These are phyloP conservation scores for Mamestra brassicae DNA, from an alignment of 2,888 invertebrate genomes.

Conservation along the genomic window DNA sequence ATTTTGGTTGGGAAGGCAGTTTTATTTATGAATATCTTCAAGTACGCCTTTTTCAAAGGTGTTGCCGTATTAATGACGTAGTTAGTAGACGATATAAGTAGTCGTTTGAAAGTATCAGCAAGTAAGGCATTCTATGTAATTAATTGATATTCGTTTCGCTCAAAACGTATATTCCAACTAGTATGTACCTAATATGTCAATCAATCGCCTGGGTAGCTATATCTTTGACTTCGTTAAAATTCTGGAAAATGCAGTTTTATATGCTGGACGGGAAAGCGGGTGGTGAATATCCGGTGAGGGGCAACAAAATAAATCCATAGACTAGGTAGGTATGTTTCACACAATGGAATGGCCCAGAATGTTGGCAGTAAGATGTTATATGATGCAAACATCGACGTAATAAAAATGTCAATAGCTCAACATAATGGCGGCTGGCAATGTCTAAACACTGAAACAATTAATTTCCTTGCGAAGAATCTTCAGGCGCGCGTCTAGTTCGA, in stretches of 20 bases:
- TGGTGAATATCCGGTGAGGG: too few species aligned
- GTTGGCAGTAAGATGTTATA: slow-evolving; percentile 1
- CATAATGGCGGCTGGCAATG: slow-evolving; percentile 29
- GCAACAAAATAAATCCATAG: background rate
- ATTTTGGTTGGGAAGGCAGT: slow-evolving; percentile 31
- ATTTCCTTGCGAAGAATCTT: slow-evolving; percentile 38
- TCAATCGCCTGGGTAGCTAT: too few species aligned
- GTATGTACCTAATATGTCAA: too few species aligned
- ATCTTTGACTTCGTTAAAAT: too few species aligned
- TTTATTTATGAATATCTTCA: slow-evolving; percentile 35
- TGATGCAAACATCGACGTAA: slow-evolving; percentile 27
- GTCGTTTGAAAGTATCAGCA: background rate
- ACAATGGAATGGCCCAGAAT: slow-evolving; percentile 9
- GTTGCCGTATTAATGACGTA: background rate
- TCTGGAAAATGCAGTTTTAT: too few species aligned
- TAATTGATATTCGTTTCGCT: background rate
- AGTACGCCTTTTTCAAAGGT: background rate
- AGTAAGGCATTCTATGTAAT: background rate
- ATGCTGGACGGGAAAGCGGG: too few species aligned
- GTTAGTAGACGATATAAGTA: background rate
- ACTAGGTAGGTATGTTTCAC: background rate
- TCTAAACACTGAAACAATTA: slow-evolving; percentile 37
- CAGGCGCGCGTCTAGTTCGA: background rate
- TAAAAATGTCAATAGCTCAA: slow-evolving; percentile 48
- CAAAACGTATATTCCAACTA: too few species aligned